phyloP scores from a whole-genome alignment of 2,113 vertebrate species.

The Dicentrarchus labrax region DNA sequence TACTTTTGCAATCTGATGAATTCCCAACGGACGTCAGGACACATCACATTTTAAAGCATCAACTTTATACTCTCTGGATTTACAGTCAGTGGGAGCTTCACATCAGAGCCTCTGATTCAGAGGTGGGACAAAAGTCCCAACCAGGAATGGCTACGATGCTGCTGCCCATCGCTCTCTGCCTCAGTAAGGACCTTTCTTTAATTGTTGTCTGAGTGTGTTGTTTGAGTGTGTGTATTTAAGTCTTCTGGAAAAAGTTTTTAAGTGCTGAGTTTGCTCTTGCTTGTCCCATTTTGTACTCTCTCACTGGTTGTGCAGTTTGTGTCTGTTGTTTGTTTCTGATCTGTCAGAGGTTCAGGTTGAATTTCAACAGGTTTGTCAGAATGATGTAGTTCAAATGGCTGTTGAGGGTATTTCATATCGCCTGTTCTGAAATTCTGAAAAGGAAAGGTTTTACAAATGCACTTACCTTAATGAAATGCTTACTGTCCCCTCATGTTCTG shows the following conservation, averaged over 20 bases:
- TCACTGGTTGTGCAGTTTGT: background rate
- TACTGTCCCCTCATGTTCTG: constrained; percentile 19
- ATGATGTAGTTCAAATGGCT: constrained; percentile 17
- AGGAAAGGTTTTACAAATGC: constrained; percentile 62
- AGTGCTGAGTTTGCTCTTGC: constrained; percentile 3
- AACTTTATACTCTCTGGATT: constrained; percentile 48
- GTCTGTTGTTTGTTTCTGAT: background rate
- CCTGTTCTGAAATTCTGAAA: constrained; percentile 39
- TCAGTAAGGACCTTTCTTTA: constrained; percentile 72
- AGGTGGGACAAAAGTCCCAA: constrained; percentile 58
- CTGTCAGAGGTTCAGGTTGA: background rate
- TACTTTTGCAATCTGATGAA: constrained; percentile 69
- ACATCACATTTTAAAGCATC: constrained; percentile 48
- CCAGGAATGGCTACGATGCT: constrained; percentile 44
- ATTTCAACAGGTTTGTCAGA: constrained; percentile 5
- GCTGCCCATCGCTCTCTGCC: constrained; percentile 70
- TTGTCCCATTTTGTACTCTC: background rate
- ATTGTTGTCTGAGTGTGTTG: background rate
- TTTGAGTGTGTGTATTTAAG: background rate
- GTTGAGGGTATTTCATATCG: constrained; percentile 20
- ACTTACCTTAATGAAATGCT: constrained; percentile 72
- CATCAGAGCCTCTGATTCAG: constrained; percentile 48
- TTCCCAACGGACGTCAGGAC: constrained; percentile 50
- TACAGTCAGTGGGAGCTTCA: constrained; percentile 30
- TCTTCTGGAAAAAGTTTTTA: background rate